These are phyloP conservation scores for Mactra quadrangularis DNA, from an alignment of 1,140 invertebrate species.

Conservation along the genomic window DNA sequence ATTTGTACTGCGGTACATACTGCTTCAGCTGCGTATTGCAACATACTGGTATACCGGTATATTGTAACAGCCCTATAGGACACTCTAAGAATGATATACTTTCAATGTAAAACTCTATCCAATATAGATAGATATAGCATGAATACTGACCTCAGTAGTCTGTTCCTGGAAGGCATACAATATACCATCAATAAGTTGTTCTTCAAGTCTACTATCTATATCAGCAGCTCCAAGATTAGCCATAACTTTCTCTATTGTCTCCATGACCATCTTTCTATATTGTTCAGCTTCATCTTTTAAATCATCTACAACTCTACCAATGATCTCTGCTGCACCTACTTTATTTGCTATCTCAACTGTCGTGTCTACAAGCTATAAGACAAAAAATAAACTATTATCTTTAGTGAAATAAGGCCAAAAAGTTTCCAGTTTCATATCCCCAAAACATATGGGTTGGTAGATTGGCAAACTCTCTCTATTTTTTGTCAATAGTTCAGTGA, in stretches of 20 bases:
- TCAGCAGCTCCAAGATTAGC: constrained; percentile 98
- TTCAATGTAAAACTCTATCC: too few species aligned
- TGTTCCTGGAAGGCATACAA: constrained; percentile 99
- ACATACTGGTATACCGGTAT: too few species aligned
- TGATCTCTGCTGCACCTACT: constrained; percentile 98
- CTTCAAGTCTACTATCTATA: constrained; percentile 98
- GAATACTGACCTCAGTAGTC: constrained; percentile 93
- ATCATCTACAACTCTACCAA: constrained; percentile 99
- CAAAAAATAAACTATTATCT: neutral
- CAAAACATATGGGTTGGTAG: too few species aligned
- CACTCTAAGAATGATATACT: too few species aligned
- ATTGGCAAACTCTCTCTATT: too few species aligned
- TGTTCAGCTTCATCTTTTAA: constrained; percentile 99
- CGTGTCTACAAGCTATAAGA: constrained; percentile 94
- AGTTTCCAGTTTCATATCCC: too few species aligned
- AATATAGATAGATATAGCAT: constrained; percentile 63
- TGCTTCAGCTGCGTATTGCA: too few species aligned
- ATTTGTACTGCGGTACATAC: too few species aligned
- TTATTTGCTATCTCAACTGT: constrained; percentile 99
- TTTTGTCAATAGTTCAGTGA: too few species aligned
- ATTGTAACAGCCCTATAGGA: too few species aligned
- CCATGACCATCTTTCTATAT: constrained; percentile 99
- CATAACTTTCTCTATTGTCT: constrained; percentile 99
- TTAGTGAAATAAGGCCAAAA: too few species aligned
- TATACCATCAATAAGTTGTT: constrained; percentile 99